A percentile compares a stretch with the other conserved stretches of the same genome.
Conservation (phyloP, 1,140 invertebrate genomes). For the Venturia canescens region DNA sequence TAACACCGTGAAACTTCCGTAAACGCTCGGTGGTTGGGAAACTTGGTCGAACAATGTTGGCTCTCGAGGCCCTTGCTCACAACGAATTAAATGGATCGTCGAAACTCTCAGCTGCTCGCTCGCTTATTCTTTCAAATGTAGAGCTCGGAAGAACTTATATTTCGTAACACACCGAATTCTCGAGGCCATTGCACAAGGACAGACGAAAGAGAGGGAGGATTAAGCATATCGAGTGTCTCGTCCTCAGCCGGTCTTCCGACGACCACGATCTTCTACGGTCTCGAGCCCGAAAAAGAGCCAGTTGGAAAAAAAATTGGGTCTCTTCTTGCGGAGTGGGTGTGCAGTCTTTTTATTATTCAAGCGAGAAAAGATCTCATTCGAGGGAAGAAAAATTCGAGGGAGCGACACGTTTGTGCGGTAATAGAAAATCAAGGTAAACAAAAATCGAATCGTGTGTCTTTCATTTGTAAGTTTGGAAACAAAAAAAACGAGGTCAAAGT, state of each 20-base stretch:
- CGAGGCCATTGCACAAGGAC: slow-evolving; percentile 10
- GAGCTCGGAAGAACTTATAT: neutral
- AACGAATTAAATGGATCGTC: slow-evolving; percentile 19
- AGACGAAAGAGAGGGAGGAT: neutral
- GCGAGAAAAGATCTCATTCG: neutral
- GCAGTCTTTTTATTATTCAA: neutral
- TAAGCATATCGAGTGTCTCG: neutral
- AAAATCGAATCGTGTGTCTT: neutral
- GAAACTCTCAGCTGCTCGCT: neutral
- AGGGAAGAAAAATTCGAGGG: neutral
- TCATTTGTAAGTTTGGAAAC: neutral
- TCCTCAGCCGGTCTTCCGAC: neutral
- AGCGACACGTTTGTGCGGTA: neutral
- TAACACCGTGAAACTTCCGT: slow-evolving; percentile 19
- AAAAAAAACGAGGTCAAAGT: neutral
- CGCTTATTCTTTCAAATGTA: neutral
- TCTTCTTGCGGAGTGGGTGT: neutral
- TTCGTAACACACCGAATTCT: neutral
- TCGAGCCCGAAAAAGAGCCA: neutral
- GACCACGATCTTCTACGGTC: neutral
- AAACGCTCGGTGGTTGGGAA: neutral
- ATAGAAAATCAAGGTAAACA: too few species aligned
- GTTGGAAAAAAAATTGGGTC: neutral
- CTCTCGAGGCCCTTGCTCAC: neutral
- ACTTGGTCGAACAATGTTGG: neutral